phyloP scores from a whole-genome alignment of 2,113 vertebrate genomes.

The Paracanthobrama guichenoti region DNA sequence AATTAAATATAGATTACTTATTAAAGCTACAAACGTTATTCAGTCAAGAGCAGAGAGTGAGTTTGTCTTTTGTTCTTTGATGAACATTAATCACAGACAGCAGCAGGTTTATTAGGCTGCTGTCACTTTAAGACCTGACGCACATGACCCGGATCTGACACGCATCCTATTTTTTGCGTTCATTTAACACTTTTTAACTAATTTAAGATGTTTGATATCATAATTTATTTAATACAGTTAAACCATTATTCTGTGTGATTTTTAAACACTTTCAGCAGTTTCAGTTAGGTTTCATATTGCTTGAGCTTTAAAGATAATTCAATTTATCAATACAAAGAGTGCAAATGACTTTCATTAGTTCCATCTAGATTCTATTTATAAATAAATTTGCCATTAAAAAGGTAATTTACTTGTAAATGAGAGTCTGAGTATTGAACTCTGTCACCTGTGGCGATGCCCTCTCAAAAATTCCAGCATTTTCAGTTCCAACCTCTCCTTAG shows the following conservation, averaged over 20 bases:
- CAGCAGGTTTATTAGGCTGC: too few relatives aligned
- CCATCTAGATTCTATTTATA: slow-evolving; percentile 13
- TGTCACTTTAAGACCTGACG: too few relatives aligned
- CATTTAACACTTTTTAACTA: too few relatives aligned
- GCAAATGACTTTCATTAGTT: slow-evolving; percentile 11
- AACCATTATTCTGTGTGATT: not conserved
- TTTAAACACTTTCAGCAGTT: not conserved
- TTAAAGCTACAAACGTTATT: too few relatives aligned
- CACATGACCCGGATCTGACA: too few relatives aligned
- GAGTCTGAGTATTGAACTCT: slow-evolving; percentile 10
- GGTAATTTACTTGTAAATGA: slow-evolving; percentile 29
- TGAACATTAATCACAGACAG: too few relatives aligned
- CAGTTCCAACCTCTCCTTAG: not conserved
- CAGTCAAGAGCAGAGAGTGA: too few relatives aligned
- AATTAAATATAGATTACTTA: too few relatives aligned
- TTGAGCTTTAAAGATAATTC: not conserved
- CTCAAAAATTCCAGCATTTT: not conserved
- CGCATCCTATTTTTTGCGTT: too few relatives aligned
- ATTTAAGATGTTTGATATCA: not conserved
- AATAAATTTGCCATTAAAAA: slow-evolving; percentile 28
- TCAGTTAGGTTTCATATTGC: not conserved
- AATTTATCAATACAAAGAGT: slow-evolving; percentile 14
- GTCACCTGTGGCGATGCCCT: not conserved
- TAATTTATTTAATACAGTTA: not conserved
- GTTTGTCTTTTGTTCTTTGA: too few relatives aligned